phyloP scores from a whole-genome alignment of 2,888 invertebrate species.

The Meiosimyza platycephala region DNA sequence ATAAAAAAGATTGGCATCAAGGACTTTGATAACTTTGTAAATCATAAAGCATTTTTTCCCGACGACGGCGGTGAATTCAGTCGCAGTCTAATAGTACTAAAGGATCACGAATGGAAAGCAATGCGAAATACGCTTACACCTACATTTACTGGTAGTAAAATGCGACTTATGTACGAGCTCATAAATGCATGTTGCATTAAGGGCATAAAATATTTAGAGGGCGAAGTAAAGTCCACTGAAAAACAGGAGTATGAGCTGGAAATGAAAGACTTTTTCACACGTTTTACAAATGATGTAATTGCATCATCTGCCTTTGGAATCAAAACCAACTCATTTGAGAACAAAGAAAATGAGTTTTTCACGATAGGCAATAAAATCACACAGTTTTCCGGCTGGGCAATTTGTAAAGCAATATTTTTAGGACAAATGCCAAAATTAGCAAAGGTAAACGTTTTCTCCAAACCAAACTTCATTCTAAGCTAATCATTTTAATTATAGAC shows the following conservation, averaged over 20 bases:
- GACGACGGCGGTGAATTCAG: conserved; percentile 58
- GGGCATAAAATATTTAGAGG: conserved; percentile 50
- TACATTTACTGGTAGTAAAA: conserved; percentile 67
- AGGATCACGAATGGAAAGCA: conserved; percentile 64
- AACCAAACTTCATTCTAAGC: conserved; percentile 25
- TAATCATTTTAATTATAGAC: background rate
- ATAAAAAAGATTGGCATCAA: conserved; percentile 70
- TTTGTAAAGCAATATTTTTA: conserved; percentile 51
- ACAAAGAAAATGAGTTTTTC: conserved; percentile 71
- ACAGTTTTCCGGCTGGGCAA: conserved; percentile 23
- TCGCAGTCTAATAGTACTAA: conserved; percentile 67
- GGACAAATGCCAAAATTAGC: conserved; percentile 47
- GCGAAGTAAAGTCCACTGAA: conserved; percentile 10
- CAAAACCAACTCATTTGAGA: conserved; percentile 69
- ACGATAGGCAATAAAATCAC: conserved; percentile 68
- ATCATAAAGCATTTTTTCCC: conserved; percentile 59
- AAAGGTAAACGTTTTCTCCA: conserved; percentile 31
- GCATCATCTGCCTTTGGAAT: conserved; percentile 68
- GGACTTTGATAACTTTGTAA: conserved; percentile 71
- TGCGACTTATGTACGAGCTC: conserved; percentile 67
- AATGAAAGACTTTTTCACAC: conserved; percentile 63
- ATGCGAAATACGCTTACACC: conserved; percentile 67
- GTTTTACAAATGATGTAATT: conserved; percentile 66
- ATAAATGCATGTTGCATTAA: conserved; percentile 56
- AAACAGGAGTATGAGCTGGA: conserved; percentile 56